Percentiles rank a stretch among this genome's conserved stretches.
Evolutionary conservation across 2,888 invertebrate species (phyloP).

Genomic region (Drosophila lutescens): DNA sequence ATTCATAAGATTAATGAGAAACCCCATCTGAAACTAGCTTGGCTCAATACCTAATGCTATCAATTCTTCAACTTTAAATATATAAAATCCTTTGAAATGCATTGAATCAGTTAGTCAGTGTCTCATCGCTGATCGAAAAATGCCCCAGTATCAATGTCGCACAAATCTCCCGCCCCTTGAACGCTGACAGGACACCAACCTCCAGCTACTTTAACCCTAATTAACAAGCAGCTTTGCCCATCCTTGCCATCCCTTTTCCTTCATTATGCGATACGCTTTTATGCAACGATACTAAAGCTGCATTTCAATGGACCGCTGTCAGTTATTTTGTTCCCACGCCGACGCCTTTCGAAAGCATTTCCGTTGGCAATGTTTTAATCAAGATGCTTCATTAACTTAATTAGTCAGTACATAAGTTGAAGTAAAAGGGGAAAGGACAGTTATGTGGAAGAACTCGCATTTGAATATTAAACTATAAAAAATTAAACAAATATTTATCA

Average conservation of each 20-base stretch:
- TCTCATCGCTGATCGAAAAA: not conserved
- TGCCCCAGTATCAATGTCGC: slow-evolving; percentile 3
- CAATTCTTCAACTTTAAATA: too few relatives aligned
- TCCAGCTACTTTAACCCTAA: slow-evolving; percentile 54
- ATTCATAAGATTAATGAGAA: too few relatives aligned
- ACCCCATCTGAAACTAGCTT: too few relatives aligned
- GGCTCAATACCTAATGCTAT: too few relatives aligned
- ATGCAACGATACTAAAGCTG: slow-evolving; percentile 19
- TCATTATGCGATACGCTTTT: slow-evolving; percentile 43
- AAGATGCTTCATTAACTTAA: slow-evolving; percentile 64
- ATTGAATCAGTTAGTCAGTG: not conserved
- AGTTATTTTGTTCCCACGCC: slow-evolving; percentile 17
- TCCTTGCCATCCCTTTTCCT: slow-evolving; percentile 27
- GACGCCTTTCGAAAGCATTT: slow-evolving; percentile 36
- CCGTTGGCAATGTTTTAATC: slow-evolving; percentile 48
- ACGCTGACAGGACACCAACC: slow-evolving; percentile 7
- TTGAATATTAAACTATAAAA: too few relatives aligned
- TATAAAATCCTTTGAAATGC: not conserved
- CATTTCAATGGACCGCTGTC: slow-evolving; percentile 46
- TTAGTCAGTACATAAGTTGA: slow-evolving; percentile 45
- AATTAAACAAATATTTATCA: too few relatives aligned
- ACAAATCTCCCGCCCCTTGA: slow-evolving; percentile 28
- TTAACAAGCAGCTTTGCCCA: slow-evolving; percentile 50
- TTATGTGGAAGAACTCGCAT: not conserved
- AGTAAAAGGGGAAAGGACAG: not conserved